These are phyloP conservation scores for Ellobius talpinus DNA, from an alignment of 2,113 vertebrate species.

Conservation along the genomic window DNA sequence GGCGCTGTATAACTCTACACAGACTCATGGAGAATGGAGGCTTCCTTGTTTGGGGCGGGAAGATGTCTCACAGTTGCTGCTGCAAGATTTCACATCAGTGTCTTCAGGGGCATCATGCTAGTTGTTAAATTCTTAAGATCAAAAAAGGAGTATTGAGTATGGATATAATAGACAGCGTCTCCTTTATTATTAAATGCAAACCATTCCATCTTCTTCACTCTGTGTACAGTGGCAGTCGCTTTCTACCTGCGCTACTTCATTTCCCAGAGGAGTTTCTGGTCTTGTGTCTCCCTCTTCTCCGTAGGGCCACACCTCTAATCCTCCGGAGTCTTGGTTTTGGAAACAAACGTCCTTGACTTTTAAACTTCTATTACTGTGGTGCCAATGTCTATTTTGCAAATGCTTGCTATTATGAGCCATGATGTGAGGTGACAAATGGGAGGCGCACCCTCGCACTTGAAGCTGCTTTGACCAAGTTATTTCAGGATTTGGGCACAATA, in stretches of 20 bases:
- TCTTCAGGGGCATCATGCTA: not conserved
- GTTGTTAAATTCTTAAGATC: slow-evolving; percentile 32
- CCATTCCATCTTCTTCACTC: not conserved
- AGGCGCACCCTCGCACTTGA: not conserved
- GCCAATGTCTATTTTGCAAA: not conserved
- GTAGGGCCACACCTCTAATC: not conserved
- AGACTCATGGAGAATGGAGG: not conserved
- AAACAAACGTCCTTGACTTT: not conserved
- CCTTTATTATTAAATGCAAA: not conserved
- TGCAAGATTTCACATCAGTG: slow-evolving; percentile 44
- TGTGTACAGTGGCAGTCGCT: not conserved
- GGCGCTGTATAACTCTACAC: not conserved
- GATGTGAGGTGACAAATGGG: not conserved
- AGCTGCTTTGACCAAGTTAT: not conserved
- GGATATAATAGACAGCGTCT: not conserved
- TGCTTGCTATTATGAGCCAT: not conserved
- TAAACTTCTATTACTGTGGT: not conserved
- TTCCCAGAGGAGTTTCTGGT: not conserved
- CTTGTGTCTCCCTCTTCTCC: not conserved
- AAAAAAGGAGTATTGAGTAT: slow-evolving; percentile 6
- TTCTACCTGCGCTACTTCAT: not conserved
- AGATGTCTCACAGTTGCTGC: not conserved
- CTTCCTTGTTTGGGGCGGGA: not conserved
- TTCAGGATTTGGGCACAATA: slow-evolving; percentile 20
- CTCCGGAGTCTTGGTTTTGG: not conserved